Evolutionary conservation across 2,113 vertebrate genomes (phyloP), one percentile per base, ranked within the genome.

Genomic region (Anoura caudifer): DNA sequence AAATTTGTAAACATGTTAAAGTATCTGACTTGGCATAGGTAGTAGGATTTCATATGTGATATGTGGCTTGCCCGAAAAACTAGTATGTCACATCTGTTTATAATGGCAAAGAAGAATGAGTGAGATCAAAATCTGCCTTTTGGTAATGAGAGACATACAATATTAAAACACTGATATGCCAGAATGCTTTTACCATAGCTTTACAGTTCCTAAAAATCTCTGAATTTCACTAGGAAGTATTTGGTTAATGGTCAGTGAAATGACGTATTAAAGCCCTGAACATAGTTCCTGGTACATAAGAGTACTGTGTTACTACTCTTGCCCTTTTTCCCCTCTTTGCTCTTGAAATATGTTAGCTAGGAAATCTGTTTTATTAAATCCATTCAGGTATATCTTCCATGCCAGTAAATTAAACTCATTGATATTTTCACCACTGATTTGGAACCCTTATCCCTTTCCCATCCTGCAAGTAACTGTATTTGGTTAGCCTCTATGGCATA

Each of bases 361-460:
- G 90, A 94, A 38, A 63, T 76, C 45, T 92, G 1, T 70, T 77
- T 85, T 93, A 52, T 72, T 87, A 76, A 17, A 33, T 33, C 38
- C 43, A 7, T 85, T 97, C 81, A 92, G 36, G 90, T 89, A 45
- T 26, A 24, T 33, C 61, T 95, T 96, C 73, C 45, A 84, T 87
- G 38, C 45, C 72, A 24, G 1, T n/a, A 76, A 88, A 87, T 87
- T 86, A 94, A 97, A 95, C 86, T 63, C 13, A 85, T 67, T 89
- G 65, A 79, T 45, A 63, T 97, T 96, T 75, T 87, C 80, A 72
- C 73, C 47, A 73, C 81, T 95, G 36, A 36, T 79, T 96, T 86
- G 95, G 75, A 95, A 81, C 95, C 0, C 47, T 81, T 81, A 28
- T 89, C 1, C 1, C n/a, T 87, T 70, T 67, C 15, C 70, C 19